phyloP scores from a whole-genome alignment of 2,888 invertebrate genomes.

The Petrolisthes manimaculis region DNA sequence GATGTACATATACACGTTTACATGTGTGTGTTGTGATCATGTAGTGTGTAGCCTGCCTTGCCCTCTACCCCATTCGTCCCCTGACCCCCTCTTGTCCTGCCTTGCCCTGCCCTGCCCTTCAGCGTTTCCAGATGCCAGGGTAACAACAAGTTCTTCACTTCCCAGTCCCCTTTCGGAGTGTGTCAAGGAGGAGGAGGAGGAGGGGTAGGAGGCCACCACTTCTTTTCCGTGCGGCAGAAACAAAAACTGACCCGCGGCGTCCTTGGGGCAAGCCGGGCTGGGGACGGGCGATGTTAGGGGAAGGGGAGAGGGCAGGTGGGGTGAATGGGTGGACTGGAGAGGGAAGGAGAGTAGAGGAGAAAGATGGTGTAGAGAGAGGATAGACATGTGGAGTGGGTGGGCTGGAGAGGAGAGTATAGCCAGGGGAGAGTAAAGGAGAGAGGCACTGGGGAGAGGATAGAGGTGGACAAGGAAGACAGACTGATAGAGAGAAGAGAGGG shows the following conservation, averaged over 20 bases:
- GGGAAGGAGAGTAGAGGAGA: conserved; percentile 1
- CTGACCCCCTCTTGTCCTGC: background rate
- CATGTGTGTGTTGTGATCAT: too few relatives aligned
- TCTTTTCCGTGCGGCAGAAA: conserved; percentile 49
- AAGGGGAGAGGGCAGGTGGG: conserved; percentile 5
- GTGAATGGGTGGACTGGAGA: background rate
- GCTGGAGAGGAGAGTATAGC: background rate
- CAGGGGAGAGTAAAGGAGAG: too few relatives aligned
- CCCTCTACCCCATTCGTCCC: background rate
- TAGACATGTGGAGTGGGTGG: background rate
- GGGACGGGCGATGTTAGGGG: background rate
- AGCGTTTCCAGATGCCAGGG: background rate
- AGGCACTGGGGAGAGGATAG: background rate
- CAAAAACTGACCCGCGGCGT: conserved; percentile 56
- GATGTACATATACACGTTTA: too few relatives aligned
- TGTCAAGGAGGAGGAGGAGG: conserved; percentile 30
- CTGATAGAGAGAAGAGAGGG: conserved; percentile 6
- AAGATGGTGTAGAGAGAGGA: background rate
- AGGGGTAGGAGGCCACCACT: conserved; percentile 29
- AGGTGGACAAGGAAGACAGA: background rate
- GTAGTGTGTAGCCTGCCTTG: background rate
- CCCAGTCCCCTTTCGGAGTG: conserved; percentile 27
- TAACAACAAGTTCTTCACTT: conserved; percentile 5
- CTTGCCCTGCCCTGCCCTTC: background rate
- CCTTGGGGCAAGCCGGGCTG: conserved; percentile 35